Conservation (phyloP, 2,797 vertebrate species). For the Microctenopoma stevenorrisi region DNA sequence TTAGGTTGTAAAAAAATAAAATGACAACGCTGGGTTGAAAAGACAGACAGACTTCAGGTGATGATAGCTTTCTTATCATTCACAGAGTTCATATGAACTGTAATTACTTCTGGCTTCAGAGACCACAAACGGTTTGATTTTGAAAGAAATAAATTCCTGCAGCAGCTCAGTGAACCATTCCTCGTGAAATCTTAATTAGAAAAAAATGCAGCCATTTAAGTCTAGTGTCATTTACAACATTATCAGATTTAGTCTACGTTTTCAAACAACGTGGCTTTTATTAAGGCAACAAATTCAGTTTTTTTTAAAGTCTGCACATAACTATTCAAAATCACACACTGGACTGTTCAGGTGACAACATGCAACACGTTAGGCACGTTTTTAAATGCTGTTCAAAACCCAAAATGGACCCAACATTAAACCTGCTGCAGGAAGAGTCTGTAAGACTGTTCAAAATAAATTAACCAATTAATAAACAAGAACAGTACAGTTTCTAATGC, state of each 20-base stretch:
- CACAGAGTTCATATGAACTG: not conserved
- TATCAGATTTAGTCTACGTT: conserved; percentile 26
- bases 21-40: not conserved
- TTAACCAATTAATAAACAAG: not conserved
- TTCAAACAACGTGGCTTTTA: conserved; percentile 17
- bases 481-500: not conserved
- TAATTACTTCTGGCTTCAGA: not conserved
- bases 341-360: conserved; percentile 9
- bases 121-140: not conserved
- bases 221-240: not conserved
- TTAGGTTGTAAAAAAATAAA: not conserved
- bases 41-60: not conserved
- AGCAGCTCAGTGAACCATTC: conserved; percentile 6
- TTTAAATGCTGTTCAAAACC: conserved; percentile 23
- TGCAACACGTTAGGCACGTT: conserved; percentile 6
- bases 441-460: conserved; percentile 24
- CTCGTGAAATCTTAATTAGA: conserved; percentile 13
- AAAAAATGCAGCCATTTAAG: conserved; percentile 8
- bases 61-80: not conserved
- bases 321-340: not conserved
- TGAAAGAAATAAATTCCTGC: not conserved
- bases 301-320: conserved; percentile 3
- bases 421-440: conserved; percentile 15
- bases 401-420: conserved; percentile 5
- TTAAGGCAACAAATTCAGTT: conserved; percentile 6